A percentile compares a stretch with the other conserved stretches of the same genome.
phyloP scores from a whole-genome alignment of 2,888 invertebrate genomes.

The Stenchaetothrips biformis region DNA sequence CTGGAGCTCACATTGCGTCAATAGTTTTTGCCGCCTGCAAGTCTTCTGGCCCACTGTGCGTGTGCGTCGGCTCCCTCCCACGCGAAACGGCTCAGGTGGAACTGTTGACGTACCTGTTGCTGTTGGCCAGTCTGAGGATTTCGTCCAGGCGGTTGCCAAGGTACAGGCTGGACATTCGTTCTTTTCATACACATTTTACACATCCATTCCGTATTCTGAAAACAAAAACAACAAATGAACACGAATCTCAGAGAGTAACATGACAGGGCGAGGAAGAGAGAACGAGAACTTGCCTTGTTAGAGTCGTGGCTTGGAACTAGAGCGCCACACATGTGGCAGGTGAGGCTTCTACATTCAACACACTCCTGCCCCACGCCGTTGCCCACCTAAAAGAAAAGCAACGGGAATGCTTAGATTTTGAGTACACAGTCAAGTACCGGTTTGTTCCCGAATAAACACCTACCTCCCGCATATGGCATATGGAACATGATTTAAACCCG shows the following conservation, averaged over 20 bases:
- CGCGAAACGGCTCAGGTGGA: not conserved
- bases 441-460: not conserved
- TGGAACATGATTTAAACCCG: not conserved
- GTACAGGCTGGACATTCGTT: slow-evolving; percentile 34
- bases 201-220: slow-evolving; percentile 43
- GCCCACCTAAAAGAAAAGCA: slow-evolving; percentile 30
- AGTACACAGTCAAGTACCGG: too few relatives aligned
- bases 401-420: not conserved
- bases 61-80: too few relatives aligned
- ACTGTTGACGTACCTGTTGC: slow-evolving; percentile 31
- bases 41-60: too few relatives aligned
- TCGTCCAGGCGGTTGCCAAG: slow-evolving; percentile 34
- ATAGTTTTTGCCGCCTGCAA: too few relatives aligned
- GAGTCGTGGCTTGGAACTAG: slow-evolving; percentile 33
- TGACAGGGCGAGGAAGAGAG: too few relatives aligned
- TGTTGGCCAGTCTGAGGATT: slow-evolving; percentile 32
- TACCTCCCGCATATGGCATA: slow-evolving; percentile 17
- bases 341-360: slow-evolving; percentile 41
- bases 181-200: slow-evolving; percentile 43
- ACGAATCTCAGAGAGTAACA: too few relatives aligned
- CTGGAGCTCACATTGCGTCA: too few relatives aligned
- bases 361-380: slow-evolving; percentile 40
- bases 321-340: slow-evolving; percentile 42
- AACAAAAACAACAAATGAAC: slow-evolving; percentile 25
- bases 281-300: not conserved